Conservation (phyloP, 2,888 invertebrate species). For the Encarsia formosa region DNA sequence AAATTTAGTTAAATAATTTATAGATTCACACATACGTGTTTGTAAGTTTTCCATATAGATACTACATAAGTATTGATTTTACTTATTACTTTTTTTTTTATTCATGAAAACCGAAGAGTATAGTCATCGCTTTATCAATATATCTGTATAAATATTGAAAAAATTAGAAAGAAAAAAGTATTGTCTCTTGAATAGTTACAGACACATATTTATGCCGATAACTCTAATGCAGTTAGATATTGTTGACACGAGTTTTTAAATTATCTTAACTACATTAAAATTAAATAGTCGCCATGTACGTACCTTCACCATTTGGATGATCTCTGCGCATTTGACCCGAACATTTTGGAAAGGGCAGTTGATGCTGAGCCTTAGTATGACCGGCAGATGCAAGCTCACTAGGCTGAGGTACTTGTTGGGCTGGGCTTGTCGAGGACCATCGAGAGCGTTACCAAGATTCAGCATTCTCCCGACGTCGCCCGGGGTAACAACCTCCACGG, state of each 20-base stretch:
- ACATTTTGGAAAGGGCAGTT: constrained; percentile 61
- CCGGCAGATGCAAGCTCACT: constrained; percentile 57
- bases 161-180: neutral
- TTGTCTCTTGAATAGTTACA: neutral
- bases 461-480: constrained; percentile 51
- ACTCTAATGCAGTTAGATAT: too few relatives aligned
- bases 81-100: neutral
- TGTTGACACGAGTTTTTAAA: neutral
- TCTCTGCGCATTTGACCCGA: constrained; percentile 57
- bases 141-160: neutral
- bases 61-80: neutral
- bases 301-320: constrained; percentile 59
- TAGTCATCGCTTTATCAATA: neutral
- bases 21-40: too few relatives aligned
- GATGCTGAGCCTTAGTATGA: constrained; percentile 57
- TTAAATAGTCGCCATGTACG: constrained; percentile 18
- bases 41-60: too few relatives aligned
- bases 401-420: constrained; percentile 55
- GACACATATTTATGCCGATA: too few relatives aligned
- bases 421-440: constrained; percentile 45
- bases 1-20: too few relatives aligned
- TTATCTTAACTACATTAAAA: neutral
- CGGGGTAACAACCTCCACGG: constrained; percentile 37
- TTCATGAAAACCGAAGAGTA: neutral
- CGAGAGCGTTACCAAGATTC: constrained; percentile 47